Conservation (phyloP, 1,140 invertebrate genomes). For the Heterodera carotae region DNA sequence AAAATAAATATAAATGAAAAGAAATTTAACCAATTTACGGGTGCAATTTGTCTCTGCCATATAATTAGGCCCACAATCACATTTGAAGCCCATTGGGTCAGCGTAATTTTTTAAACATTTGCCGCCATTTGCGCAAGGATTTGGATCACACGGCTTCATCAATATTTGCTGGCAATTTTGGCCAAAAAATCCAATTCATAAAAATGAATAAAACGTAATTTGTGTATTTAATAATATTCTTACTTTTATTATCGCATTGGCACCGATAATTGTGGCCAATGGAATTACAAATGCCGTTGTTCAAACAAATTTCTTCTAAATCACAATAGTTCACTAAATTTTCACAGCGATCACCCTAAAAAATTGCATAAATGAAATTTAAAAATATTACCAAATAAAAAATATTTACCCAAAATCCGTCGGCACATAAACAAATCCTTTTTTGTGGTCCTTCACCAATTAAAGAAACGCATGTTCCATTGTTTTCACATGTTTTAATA, state of each 20-base stretch:
- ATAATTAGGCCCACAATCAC: not conserved
- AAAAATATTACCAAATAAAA: not conserved
- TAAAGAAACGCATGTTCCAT: constrained; percentile 7
- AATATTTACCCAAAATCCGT: not conserved
- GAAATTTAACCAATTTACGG: not conserved
- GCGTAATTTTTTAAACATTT: not conserved
- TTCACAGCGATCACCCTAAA: constrained; percentile 28
- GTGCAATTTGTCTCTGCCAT: not conserved
- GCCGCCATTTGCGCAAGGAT: constrained; percentile 4
- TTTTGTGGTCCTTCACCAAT: not conserved
- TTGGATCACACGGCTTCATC: not conserved
- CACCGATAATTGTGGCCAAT: constrained; percentile 13
- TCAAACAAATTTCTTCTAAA: constrained; percentile 28
- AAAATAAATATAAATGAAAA: too few species aligned
- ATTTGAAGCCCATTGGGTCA: not conserved
- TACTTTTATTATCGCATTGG: constrained; percentile 3
- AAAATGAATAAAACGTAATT: constrained; percentile 7
- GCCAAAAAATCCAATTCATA: not conserved
- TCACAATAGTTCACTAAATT: constrained; percentile 26
- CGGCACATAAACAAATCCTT: not conserved
- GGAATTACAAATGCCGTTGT: constrained; percentile 13
- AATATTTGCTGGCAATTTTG: not conserved
- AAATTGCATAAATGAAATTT: not conserved
- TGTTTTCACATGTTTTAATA: constrained; percentile 11
- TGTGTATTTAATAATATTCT: not conserved